phyloP scores from a whole-genome alignment of 2,113 vertebrate species.

The Cinclus cinclus region DNA sequence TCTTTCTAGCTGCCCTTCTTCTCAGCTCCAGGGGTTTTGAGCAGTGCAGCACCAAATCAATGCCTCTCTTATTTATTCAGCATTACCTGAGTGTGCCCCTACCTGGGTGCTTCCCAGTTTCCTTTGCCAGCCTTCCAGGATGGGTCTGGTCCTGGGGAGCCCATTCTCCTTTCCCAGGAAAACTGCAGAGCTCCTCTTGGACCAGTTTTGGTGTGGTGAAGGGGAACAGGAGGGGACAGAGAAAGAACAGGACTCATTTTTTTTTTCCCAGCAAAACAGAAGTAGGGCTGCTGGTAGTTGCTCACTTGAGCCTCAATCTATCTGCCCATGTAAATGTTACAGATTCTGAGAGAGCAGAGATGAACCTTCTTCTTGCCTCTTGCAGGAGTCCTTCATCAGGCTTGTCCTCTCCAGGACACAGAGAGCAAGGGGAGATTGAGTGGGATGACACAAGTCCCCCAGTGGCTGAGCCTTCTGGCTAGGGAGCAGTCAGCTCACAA shows the following conservation, averaged over 20 bases:
- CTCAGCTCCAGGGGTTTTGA: neutral
- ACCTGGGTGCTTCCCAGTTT: neutral
- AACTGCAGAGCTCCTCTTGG: neutral
- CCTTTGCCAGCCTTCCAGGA: neutral
- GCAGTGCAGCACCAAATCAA: neutral
- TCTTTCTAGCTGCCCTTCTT: neutral
- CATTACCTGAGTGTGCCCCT: neutral
- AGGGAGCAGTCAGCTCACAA: neutral
- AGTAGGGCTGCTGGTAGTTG: neutral
- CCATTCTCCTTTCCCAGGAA: neutral
- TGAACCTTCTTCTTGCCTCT: fast-evolving
- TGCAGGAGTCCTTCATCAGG: neutral
- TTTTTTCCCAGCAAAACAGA: fast-evolving
- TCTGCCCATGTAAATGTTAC: neutral
- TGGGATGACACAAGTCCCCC: neutral
- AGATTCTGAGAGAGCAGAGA: neutral
- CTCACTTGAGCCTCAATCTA: neutral
- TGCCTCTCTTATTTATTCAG: neutral
- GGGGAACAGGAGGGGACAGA: neutral
- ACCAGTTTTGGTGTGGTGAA: neutral
- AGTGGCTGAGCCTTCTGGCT: neutral
- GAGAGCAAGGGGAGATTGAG: neutral
- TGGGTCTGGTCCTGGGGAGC: neutral
- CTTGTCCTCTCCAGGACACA: neutral
- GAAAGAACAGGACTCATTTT: neutral